phyloP scores from a whole-genome alignment of 2,888 invertebrate genomes.

The Lissonota sp. region DNA sequence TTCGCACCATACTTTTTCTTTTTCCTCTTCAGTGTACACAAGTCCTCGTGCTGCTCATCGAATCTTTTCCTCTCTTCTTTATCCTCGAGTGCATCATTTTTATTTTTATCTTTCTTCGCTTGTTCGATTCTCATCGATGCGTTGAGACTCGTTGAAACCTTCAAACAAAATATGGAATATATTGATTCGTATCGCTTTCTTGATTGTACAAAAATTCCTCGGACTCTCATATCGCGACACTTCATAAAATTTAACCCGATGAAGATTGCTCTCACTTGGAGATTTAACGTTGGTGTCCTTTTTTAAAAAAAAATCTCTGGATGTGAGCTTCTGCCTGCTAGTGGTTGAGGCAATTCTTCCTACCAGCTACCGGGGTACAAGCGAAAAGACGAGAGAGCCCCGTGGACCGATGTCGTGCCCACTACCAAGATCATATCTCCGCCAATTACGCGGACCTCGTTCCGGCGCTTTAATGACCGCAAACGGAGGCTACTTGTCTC shows the following conservation, averaged over 20 bases:
- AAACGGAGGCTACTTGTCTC: constrained; percentile 64
- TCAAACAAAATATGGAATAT: constrained; percentile 12
- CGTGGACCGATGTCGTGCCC: constrained; percentile 67
- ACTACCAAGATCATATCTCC: constrained; percentile 70
- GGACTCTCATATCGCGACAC: constrained; percentile 21
- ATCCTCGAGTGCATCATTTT: neutral
- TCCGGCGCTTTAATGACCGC: constrained; percentile 69
- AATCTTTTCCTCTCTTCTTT: neutral
- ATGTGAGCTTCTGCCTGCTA: constrained; percentile 4
- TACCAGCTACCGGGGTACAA: constrained; percentile 45
- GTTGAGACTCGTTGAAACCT: constrained; percentile 1
- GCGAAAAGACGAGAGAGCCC: constrained; percentile 34
- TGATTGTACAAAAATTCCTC: constrained; percentile 1
- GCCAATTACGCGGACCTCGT: constrained; percentile 70
- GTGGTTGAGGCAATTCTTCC: constrained; percentile 35
- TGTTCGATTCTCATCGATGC: constrained; percentile 19
- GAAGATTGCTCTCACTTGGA: constrained; percentile 11
- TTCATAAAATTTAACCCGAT: constrained; percentile 39
- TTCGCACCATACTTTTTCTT: constrained; percentile 24
- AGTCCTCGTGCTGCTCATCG: neutral
- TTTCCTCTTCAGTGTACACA: neutral
- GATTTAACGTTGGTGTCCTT: constrained; percentile 27
- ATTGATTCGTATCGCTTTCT: neutral
- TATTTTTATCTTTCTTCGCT: neutral
- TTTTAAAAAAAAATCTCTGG: constrained; percentile 38